Evolutionary conservation across 37 sponge, comb jelly and placozoan genomes (phyloP).

Genomic region (Spongilla lacustris): DNA sequence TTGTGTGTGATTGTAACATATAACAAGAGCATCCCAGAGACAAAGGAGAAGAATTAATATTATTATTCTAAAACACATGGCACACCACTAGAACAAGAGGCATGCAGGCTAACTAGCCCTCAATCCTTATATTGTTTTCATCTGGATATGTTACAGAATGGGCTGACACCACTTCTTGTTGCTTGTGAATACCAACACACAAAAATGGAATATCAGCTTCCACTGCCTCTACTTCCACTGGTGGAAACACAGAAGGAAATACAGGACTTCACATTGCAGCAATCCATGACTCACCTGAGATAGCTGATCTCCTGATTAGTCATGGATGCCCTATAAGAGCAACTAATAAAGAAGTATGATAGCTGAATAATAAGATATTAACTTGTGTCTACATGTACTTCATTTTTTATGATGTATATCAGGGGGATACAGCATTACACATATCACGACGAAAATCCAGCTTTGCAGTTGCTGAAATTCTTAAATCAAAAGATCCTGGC

Average conservation of each 20-base stretch:
- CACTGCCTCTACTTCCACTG: background rate
- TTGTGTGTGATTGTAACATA: too few species aligned
- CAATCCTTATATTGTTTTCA: background rate
- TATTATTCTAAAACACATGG: too few species aligned
- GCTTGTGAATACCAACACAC: constrained; percentile 54
- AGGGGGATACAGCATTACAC: constrained; percentile 66
- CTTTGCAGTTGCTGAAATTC: constrained; percentile 15
- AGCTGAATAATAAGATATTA: too few species aligned
- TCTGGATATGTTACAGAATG: background rate
- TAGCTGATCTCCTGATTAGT: constrained; percentile 27
- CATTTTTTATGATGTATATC: background rate
- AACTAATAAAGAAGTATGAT: constrained; percentile 11
- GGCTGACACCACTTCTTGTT: constrained; percentile 40
- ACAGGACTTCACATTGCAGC: constrained; percentile 69
- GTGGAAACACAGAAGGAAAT: constrained; percentile 6
- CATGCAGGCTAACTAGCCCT: too few species aligned
- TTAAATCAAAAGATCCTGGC: background rate
- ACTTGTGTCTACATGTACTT: background rate
- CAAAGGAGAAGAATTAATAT: too few species aligned
- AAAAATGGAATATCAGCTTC: background rate
- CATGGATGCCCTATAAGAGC: constrained; percentile 2
- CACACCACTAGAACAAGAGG: too few species aligned
- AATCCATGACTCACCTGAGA: constrained; percentile 50
- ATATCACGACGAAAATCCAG: constrained; percentile 44
- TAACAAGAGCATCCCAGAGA: too few species aligned